Conservation (phyloP, 35 echinoderm and acorn worm species). For the Holothuria glaberrima region DNA sequence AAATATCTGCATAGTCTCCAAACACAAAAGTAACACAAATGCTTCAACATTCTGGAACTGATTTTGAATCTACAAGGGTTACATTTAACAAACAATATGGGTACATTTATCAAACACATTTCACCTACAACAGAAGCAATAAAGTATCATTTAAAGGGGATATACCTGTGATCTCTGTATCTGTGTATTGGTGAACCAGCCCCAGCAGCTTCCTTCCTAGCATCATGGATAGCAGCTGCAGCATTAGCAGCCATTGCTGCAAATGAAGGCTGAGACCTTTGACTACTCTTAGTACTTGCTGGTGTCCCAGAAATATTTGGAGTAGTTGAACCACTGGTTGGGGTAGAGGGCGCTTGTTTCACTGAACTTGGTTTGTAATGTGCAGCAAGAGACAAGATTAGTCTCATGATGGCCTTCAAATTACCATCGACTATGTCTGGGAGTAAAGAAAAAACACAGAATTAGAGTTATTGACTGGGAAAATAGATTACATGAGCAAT, state of each 20-base stretch:
- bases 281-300: slow-evolving; percentile 27
- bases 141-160: background rate
- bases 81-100: too few species aligned
- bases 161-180: slow-evolving; percentile 69
- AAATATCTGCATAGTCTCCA: too few species aligned
- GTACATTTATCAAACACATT: too few species aligned
- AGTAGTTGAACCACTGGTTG: slow-evolving; percentile 22
- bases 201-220: slow-evolving; percentile 81
- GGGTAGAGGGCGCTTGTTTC: slow-evolving; percentile 79
- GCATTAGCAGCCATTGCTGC: slow-evolving; percentile 93
- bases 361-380: slow-evolving; percentile 99
- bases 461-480: too few species aligned
- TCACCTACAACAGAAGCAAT: background rate
- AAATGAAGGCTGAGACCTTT: slow-evolving; percentile 76
- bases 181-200: slow-evolving; percentile 81
- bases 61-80: too few species aligned
- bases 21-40: too few species aligned
- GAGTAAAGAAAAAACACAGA: background rate
- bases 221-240: slow-evolving; percentile 86
- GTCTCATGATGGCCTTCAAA: slow-evolving; percentile 93
- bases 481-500: too few species aligned
- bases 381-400: slow-evolving; percentile 92
- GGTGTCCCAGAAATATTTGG: slow-evolving; percentile 54
- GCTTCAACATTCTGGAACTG: too few species aligned
- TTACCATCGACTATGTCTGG: slow-evolving; percentile 98